Percentiles rank a stretch among this genome's conserved stretches.
Evolutionary conservation across 2,113 vertebrate genomes (phyloP).

Genomic region (Lamprologus lemairii): DNA sequence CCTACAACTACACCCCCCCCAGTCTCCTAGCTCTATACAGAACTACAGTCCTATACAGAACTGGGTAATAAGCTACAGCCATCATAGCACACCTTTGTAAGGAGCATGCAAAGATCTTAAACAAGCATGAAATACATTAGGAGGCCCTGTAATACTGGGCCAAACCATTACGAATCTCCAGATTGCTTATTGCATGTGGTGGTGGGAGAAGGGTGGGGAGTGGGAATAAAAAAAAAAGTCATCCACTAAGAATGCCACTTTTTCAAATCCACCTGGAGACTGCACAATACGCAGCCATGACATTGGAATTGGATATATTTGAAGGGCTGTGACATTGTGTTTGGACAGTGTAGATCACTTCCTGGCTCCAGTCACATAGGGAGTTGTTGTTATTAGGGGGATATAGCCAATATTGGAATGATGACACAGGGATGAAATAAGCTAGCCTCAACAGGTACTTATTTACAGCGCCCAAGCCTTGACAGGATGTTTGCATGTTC

Average conservation of each 20-base stretch:
- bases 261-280: slow-evolving; percentile 59
- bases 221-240: background rate
- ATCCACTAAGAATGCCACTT: slow-evolving; percentile 43
- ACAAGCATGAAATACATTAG: slow-evolving; percentile 74
- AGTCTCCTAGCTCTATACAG: background rate
- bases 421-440: slow-evolving; percentile 40
- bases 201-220: background rate
- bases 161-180: slow-evolving; percentile 62
- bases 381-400: slow-evolving; percentile 45
- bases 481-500: background rate
- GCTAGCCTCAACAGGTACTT: slow-evolving; percentile 16
- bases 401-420: slow-evolving; percentile 13
- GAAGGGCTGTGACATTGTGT: slow-evolving; percentile 51
- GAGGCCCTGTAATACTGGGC: slow-evolving; percentile 29
- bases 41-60: slow-evolving; percentile 18
- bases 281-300: slow-evolving; percentile 28
- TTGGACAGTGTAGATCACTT: slow-evolving; percentile 53
- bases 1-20: background rate
- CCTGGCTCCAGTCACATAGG: slow-evolving; percentile 14
- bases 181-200: slow-evolving; percentile 54
- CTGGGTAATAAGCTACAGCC: slow-evolving; percentile 59
- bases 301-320: slow-evolving; percentile 47
- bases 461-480: background rate
- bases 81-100: slow-evolving; percentile 69
- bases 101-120: slow-evolving; percentile 65